These are phyloP conservation scores for Eledone cirrhosa DNA, from an alignment of 2,888 invertebrate species.

Conservation along the genomic window DNA sequence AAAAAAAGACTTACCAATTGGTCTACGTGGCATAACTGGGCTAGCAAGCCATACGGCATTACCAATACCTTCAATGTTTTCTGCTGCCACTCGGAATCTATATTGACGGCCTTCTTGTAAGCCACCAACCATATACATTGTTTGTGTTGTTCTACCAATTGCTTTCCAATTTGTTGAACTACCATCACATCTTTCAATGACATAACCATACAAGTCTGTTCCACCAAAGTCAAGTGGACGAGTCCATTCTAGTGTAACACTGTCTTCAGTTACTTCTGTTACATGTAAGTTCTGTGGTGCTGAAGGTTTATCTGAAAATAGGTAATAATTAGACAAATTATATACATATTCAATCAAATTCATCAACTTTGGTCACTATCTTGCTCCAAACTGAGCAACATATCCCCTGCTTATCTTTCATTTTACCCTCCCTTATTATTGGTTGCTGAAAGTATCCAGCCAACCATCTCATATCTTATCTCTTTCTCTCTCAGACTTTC, in stretches of 20 bases:
- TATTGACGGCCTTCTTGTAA: constrained; percentile 91
- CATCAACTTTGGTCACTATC: too few species aligned
- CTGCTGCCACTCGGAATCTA: constrained; percentile 85
- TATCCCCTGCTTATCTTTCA: too few species aligned
- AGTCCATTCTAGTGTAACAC: constrained; percentile 84
- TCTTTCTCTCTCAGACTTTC: too few species aligned
- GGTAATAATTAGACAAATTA: not conserved
- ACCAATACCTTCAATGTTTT: constrained; percentile 90
- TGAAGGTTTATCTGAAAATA: constrained; percentile 57
- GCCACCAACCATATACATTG: constrained; percentile 49
- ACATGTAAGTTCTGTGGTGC: constrained; percentile 55
- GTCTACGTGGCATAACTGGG: constrained; percentile 52
- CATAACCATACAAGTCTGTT: constrained; percentile 65
- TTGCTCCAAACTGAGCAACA: too few species aligned
- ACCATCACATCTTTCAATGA: constrained; percentile 70
- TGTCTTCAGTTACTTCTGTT: constrained; percentile 51
- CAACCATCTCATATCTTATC: too few species aligned
- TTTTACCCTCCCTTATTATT: too few species aligned
- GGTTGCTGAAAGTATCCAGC: too few species aligned
- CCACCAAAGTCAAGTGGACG: constrained; percentile 90
- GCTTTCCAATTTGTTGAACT: constrained; percentile 50
- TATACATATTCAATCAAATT: too few species aligned
- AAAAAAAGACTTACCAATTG: constrained; percentile 43
- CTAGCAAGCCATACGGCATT: constrained; percentile 74
- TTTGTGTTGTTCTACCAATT: constrained; percentile 45